phyloP scores from a whole-genome alignment of 2,113 vertebrate species.

The Sturnus vulgaris region DNA sequence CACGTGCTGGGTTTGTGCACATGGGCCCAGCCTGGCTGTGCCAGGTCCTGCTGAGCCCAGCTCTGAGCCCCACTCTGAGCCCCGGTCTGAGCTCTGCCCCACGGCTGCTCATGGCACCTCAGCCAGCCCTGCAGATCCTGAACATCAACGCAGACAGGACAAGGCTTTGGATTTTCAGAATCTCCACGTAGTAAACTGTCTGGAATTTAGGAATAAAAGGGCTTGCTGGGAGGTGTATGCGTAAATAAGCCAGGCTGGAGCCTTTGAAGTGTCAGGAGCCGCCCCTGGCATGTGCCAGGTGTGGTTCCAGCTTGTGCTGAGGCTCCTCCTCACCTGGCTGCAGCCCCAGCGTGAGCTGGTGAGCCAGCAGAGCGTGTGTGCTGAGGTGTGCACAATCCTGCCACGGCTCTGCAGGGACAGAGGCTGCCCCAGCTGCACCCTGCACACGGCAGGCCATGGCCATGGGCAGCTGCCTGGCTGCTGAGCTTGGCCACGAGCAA shows the following conservation, averaged over 20 bases:
- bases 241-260: slow-evolving; percentile 3
- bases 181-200: background rate
- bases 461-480: background rate
- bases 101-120: background rate
- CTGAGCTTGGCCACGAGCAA: background rate
- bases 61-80: background rate
- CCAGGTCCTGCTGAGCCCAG: rapidly evolving
- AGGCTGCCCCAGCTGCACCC: background rate
- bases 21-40: rapidly evolving
- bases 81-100: background rate
- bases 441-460: background rate
- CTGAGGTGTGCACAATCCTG: background rate
- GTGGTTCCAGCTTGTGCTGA: background rate
- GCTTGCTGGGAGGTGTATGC: slow-evolving; percentile 36
- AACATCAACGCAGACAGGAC: background rate
- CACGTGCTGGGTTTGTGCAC: background rate
- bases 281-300: slow-evolving; percentile 41
- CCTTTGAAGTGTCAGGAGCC: slow-evolving; percentile 44
- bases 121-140: background rate
- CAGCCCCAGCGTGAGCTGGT: background rate
- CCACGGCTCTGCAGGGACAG: rapidly evolving
- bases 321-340: background rate
- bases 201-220: slow-evolving; percentile 35
- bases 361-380: background rate
- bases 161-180: background rate